Conservation (phyloP, 2,888 invertebrate genomes). For the Emmelina monodactyla region DNA sequence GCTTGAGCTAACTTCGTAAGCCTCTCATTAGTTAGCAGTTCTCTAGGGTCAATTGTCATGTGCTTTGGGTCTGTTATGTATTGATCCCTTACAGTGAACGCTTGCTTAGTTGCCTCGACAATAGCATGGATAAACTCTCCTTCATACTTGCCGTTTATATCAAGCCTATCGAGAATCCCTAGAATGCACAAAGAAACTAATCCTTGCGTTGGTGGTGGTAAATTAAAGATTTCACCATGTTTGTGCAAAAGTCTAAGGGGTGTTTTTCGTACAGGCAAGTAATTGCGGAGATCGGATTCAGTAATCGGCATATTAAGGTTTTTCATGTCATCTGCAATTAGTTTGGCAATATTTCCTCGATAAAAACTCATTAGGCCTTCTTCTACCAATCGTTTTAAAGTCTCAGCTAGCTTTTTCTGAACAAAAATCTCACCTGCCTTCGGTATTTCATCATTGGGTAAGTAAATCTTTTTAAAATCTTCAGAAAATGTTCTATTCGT, state of each 20-base stretch:
- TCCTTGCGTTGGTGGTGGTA: constrained; percentile 56
- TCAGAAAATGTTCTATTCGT: constrained; percentile 12
- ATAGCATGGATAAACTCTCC: constrained; percentile 40
- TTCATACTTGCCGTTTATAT: constrained; percentile 38
- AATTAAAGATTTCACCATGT: constrained; percentile 38
- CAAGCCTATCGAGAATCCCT: constrained; percentile 40
- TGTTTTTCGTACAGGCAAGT: constrained; percentile 31
- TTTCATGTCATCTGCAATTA: constrained; percentile 37
- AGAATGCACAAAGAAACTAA: constrained; percentile 40
- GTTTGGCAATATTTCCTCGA: constrained; percentile 35
- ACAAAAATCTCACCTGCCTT: constrained; percentile 31
- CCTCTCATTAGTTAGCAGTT: constrained; percentile 25
- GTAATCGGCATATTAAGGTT: constrained; percentile 41
- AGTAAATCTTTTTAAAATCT: constrained; percentile 28
- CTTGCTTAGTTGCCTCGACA: constrained; percentile 46
- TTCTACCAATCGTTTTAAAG: constrained; percentile 30
- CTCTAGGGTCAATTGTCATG: constrained; percentile 36
- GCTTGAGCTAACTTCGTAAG: constrained; percentile 33
- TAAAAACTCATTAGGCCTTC: constrained; percentile 47
- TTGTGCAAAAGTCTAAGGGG: constrained; percentile 37
- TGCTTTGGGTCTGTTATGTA: constrained; percentile 42
- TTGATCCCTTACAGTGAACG: constrained; percentile 32
- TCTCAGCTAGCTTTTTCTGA: constrained; percentile 38
- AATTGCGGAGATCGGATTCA: constrained; percentile 37
- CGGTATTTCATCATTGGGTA: constrained; percentile 28